Percentiles rank a stretch among this genome's conserved stretches.
These are phyloP conservation scores for Otis tarda DNA, from an alignment of 2,113 vertebrate species.

Conservation along the genomic window DNA sequence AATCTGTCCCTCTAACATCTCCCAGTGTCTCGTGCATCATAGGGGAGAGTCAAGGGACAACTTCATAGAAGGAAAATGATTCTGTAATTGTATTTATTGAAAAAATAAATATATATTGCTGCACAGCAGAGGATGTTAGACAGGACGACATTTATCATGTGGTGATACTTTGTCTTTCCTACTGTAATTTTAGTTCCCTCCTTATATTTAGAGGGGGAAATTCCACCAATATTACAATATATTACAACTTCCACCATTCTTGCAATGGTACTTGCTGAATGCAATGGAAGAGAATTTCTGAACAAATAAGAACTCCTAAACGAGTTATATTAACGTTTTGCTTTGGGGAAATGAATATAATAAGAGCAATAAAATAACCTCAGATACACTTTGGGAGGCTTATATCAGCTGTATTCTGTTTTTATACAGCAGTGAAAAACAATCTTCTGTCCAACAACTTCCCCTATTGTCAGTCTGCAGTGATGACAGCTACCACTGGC, in stretches of 20 bases:
- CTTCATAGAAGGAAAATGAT: slow-evolving; percentile 10
- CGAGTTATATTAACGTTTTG: slow-evolving; percentile 42
- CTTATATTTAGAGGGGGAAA: slow-evolving; percentile 3
- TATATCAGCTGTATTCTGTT: slow-evolving; percentile 58
- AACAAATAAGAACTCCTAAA: slow-evolving; percentile 58
- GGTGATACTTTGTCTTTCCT: slow-evolving; percentile 14
- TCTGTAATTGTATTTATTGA: slow-evolving; percentile 51
- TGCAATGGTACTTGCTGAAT: not conserved
- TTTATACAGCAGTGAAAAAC: slow-evolving; percentile 44
- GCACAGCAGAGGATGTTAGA: slow-evolving; percentile 10
- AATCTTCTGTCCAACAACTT: slow-evolving; percentile 44
- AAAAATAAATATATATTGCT: slow-evolving; percentile 50
- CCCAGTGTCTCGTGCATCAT: not conserved
- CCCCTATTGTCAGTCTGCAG: slow-evolving; percentile 11
- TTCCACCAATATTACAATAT: slow-evolving; percentile 30
- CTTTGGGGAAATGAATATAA: slow-evolving; percentile 58
- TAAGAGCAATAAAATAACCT: slow-evolving; percentile 62
- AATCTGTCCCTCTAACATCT: slow-evolving; percentile 26
- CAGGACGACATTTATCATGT: not conserved
- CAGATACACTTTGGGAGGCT: slow-evolving; percentile 50
- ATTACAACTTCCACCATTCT: slow-evolving; percentile 29
- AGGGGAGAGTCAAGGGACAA: not conserved
- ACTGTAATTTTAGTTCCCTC: slow-evolving; percentile 6
- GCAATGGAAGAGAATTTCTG: slow-evolving; percentile 27
- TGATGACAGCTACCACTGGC: slow-evolving; percentile 32